Conservation (phyloP, 2,797 vertebrate genomes). For the Poeciliopsis infans region DNA sequence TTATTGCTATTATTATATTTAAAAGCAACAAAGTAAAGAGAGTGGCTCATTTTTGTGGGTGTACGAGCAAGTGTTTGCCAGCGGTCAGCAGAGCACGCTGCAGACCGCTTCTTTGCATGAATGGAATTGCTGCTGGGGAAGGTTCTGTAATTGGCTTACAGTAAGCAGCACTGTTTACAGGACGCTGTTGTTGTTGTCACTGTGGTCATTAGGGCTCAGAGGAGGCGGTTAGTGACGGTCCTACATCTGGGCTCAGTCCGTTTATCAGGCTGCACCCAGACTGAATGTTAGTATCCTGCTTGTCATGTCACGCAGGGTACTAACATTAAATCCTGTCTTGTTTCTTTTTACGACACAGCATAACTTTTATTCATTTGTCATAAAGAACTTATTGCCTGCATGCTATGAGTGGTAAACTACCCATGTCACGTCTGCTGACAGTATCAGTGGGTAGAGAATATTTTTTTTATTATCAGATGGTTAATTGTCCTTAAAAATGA, state of each 20-base stretch:
- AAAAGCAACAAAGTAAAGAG: background rate
- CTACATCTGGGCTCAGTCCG: background rate
- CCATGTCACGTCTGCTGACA: background rate
- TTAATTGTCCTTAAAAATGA: background rate
- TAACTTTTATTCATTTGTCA: background rate
- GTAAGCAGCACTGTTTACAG: slow-evolving; percentile 44
- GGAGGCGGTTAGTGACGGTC: background rate
- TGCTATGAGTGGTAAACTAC: background rate
- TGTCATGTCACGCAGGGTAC: background rate
- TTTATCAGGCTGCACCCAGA: background rate
- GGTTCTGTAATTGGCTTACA: slow-evolving; percentile 45
- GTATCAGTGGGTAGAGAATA: no score
- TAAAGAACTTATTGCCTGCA: background rate
- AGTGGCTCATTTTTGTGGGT: background rate
- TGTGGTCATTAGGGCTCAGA: background rate
- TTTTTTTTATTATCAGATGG: background rate
- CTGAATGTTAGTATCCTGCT: background rate
- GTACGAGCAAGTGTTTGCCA: background rate
- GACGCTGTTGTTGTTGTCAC: slow-evolving; percentile 28
- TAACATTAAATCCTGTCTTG: background rate
- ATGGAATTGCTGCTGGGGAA: slow-evolving; percentile 13
- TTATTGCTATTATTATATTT: background rate
- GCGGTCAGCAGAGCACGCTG: background rate
- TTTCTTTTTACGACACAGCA: background rate
- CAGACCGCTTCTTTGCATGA: background rate